A percentile compares a stretch with the other conserved stretches of the same genome.
Evolutionary conservation across 2,113 vertebrate genomes (phyloP).

Genomic region (Empidonax alnorum): DNA sequence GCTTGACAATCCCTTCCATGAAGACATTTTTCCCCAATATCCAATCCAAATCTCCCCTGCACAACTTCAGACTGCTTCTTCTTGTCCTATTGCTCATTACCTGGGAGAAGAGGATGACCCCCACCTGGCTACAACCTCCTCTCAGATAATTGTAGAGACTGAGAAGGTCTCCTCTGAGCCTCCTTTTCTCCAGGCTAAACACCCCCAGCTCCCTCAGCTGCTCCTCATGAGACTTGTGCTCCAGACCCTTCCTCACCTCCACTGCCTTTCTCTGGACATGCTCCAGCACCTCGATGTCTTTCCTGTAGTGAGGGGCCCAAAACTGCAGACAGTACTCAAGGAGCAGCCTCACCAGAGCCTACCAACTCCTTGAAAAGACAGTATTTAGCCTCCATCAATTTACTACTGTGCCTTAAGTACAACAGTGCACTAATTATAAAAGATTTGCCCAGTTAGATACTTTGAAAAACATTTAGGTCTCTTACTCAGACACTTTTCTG

Average conservation of each 20-base stretch:
- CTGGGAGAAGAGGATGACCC: neutral
- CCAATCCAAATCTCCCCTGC: neutral
- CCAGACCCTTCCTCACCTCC: neutral
- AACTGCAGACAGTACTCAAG: neutral
- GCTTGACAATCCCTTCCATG: neutral
- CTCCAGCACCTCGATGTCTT: neutral
- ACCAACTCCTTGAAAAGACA: neutral
- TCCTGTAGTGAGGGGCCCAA: neutral
- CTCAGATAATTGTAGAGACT: neutral
- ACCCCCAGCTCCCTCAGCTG: neutral
- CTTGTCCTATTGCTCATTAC: neutral
- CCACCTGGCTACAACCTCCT: neutral
- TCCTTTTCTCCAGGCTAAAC: neutral
- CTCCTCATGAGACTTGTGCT: neutral
- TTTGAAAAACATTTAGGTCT: neutral
- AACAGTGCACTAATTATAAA: neutral
- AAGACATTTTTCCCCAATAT: neutral
- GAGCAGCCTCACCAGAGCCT: neutral
- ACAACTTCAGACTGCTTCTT: neutral
- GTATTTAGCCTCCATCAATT: neutral
- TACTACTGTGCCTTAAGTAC: neutral
- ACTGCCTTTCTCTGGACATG: neutral
- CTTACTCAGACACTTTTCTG: neutral
- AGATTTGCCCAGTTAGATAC: neutral
- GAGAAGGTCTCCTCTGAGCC: accelerated